These are phyloP conservation scores for Pangasius sanitwongsei DNA, from an alignment of 2,797 vertebrate genomes.

Conservation along the genomic window DNA sequence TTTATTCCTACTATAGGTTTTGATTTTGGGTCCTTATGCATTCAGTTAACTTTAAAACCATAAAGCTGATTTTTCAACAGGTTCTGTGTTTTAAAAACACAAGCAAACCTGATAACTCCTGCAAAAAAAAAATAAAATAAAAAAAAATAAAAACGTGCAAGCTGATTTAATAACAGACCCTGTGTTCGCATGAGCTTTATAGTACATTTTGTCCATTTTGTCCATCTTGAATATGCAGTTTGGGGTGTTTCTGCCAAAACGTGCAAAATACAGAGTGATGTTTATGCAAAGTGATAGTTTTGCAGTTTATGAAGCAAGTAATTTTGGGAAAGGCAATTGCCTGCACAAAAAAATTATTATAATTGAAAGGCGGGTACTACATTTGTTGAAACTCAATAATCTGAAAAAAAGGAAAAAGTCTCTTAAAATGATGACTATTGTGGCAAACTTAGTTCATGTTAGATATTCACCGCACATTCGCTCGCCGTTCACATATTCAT, in stretches of 20 bases:
- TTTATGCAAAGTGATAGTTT: background rate
- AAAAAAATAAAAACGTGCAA: background rate
- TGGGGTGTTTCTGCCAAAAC: background rate
- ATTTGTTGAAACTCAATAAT: background rate
- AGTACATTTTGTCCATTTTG: no score
- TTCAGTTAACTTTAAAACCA: background rate
- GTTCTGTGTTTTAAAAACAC: no score
- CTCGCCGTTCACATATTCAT: background rate
- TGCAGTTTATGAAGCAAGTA: background rate
- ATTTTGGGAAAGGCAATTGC: background rate
- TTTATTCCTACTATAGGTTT: background rate
- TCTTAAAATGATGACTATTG: background rate
- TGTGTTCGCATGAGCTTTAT: background rate
- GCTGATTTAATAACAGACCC: background rate
- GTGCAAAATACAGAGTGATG: background rate
- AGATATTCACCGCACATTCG: no score
- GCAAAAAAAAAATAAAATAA: no score
- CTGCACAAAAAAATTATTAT: background rate
- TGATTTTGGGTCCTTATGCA: background rate
- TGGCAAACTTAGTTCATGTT: background rate
- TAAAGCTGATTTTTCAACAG: background rate
- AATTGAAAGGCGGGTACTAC: background rate
- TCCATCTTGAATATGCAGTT: background rate
- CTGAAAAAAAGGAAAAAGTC: background rate
- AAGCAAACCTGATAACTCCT: no score